Evolutionary conservation across 2,797 vertebrate species (phyloP).

Genomic region (Vultur gryphus): DNA sequence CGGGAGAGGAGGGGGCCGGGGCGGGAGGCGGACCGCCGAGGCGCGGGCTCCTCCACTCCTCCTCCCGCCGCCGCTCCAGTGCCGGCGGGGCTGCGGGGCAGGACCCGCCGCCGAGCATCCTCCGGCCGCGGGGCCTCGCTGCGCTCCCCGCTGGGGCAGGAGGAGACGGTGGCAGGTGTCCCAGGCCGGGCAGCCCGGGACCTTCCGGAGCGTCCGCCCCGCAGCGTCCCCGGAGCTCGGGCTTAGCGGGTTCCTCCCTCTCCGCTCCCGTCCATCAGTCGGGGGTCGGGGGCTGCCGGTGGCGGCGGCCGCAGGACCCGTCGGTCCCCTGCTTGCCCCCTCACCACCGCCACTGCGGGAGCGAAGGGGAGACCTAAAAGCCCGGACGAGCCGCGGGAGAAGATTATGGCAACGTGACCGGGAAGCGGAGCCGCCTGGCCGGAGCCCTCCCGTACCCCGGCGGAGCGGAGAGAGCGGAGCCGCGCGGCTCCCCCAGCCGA

Average conservation of each 20-base stretch:
- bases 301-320: not conserved
- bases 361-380: not conserved
- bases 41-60: not conserved
- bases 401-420: slow-evolving; percentile 14
- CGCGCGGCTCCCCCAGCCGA: not conserved
- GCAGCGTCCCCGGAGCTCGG: not conserved
- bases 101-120: not conserved
- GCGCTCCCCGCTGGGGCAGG: not conserved
- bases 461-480: not conserved
- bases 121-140: not conserved
- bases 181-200: not conserved
- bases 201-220: not conserved
- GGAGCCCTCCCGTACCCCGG: not conserved
- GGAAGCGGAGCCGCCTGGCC: not conserved
- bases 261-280: not conserved
- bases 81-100: not conserved
- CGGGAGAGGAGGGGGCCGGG: not conserved
- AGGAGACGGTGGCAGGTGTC: slow-evolving; percentile 37
- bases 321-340: not conserved
- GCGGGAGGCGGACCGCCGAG: not conserved
- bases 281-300: not conserved
- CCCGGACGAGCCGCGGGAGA: not conserved
- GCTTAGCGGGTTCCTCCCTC: not conserved
- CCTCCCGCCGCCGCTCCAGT: not conserved
- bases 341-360: not conserved